Percentiles rank a stretch among this genome's conserved stretches.
These are phyloP conservation scores for Macaca fascicularis DNA, from an alignment of 2,113 vertebrate genomes.

Conservation along the genomic window DNA sequence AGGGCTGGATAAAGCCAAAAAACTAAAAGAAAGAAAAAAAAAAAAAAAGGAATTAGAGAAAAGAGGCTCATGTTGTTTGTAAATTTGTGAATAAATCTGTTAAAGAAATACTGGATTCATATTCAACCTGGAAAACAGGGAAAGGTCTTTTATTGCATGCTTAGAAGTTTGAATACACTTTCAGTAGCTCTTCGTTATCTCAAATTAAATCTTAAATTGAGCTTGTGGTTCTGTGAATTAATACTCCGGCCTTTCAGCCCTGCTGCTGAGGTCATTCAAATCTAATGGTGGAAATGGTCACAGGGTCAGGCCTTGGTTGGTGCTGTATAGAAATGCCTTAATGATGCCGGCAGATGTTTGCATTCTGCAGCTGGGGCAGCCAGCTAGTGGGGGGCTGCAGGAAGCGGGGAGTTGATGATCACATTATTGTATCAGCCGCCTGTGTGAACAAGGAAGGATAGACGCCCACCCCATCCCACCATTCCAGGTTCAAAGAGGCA, in stretches of 20 bases:
- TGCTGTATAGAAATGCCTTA: constrained; percentile 84
- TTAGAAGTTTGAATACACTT: constrained; percentile 89
- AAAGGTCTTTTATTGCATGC: constrained; percentile 82
- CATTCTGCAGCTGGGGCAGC: constrained; percentile 75
- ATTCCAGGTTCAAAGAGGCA: constrained; percentile 43
- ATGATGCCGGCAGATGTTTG: constrained; percentile 85
- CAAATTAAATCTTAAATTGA: constrained; percentile 93
- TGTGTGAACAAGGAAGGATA: constrained; percentile 49
- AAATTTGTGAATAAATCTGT: constrained; percentile 85
- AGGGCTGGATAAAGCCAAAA: constrained; percentile 65
- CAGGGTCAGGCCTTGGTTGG: constrained; percentile 84
- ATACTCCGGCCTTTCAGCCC: constrained; percentile 87
- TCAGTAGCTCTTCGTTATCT: constrained; percentile 88
- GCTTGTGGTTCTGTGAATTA: constrained; percentile 89
- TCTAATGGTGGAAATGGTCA: constrained; percentile 86
- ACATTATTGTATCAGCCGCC: constrained; percentile 63
- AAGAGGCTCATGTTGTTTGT: constrained; percentile 76
- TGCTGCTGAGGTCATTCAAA: constrained; percentile 88
- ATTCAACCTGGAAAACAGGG: constrained; percentile 86
- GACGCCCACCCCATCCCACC: not conserved
- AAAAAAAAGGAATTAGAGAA: not conserved
- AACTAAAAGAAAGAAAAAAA: not conserved
- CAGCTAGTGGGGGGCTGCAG: constrained; percentile 67
- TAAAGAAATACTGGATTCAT: constrained; percentile 85
- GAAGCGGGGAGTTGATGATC: constrained; percentile 74